Evolutionary conservation across 2,113 vertebrate species (phyloP).

Genomic region (Jacana jacana): DNA sequence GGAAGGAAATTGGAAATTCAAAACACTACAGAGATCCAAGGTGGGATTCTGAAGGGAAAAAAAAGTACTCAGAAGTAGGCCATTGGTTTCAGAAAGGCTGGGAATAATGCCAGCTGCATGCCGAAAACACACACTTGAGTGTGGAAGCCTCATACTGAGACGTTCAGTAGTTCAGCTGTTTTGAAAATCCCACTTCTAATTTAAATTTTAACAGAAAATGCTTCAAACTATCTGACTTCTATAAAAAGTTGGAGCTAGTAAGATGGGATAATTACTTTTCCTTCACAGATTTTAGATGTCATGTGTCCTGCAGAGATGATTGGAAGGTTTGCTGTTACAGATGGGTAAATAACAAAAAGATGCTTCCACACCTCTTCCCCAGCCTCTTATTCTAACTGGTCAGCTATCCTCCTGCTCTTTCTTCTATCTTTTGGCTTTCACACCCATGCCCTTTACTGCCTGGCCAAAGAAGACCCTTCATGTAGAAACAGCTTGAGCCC

Average conservation of each 20-base stretch:
- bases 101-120: not conserved
- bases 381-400: not conserved
- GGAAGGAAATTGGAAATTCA: not conserved
- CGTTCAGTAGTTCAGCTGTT: not conserved
- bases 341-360: not conserved
- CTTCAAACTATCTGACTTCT: not conserved
- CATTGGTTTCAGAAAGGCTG: not conserved
- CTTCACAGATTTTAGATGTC: not conserved
- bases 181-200: constrained; percentile 19
- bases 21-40: not conserved
- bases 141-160: not conserved
- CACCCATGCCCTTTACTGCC: not conserved
- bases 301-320: not conserved
- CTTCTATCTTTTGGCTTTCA: not conserved
- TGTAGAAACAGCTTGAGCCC: not conserved
- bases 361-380: not conserved
- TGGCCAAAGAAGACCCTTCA: not conserved
- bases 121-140: not conserved
- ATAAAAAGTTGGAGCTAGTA: not conserved
- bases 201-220: constrained; percentile 33
- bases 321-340: not conserved
- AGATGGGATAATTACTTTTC: constrained; percentile 8
- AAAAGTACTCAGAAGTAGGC: not conserved
- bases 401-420: not conserved
- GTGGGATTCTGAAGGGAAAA: not conserved